Base-by-base conservation (phyloP, 2,797 vertebrate genomes). In the Tenualosa thibaudeaui region DNA sequence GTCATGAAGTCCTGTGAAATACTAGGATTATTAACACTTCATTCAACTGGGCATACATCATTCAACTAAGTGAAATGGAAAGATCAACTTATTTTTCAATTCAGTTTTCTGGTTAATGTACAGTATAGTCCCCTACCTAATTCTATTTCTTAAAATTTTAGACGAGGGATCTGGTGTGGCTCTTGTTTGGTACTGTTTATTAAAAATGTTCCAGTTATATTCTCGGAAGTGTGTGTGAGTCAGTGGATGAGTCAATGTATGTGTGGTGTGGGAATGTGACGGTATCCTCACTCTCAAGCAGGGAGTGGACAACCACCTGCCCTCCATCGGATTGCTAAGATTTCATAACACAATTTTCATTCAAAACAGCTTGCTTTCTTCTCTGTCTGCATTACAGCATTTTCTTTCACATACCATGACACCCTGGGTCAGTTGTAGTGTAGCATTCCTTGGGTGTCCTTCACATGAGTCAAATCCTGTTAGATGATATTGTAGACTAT, bases 251-350 rank as follows among this genome's bases (percentile, higher is more conserved):
- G 26, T 60, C 5, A 60, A 4, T 7, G 58, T 58, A 17, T 58
- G 56, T 58, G 56, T 58, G 71, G 40, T 78, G 17, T 78, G 19
- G 13, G 40, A 19, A 78, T 43, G 40, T 78, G 37, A 78, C 22
- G 17, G 71, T 22, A 22, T 46, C 37, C 68, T 43, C 5, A 40
- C 68, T 24, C 58, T 24, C 58, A 62, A 19, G 26, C 71, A 78
- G 71, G 71, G 71, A 78, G 71, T 46, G 71, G 37, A 46, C 37
- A 1, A 78, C 37, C 71, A 78, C 71, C 71, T 78, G 71, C 17
- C 19, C 7, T 46, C 17, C 5, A 8, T 19, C 26, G 40, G 37
- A 46, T 78, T 46, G 71, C 15, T 78, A 37, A 78, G 37, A 46
- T 78, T 46, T 78, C 71, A 78, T 78, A 40, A 9, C 40, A 46